Evolutionary conservation across 2,113 vertebrate species (phyloP).

Genomic region (Hemiprocne comata): DNA sequence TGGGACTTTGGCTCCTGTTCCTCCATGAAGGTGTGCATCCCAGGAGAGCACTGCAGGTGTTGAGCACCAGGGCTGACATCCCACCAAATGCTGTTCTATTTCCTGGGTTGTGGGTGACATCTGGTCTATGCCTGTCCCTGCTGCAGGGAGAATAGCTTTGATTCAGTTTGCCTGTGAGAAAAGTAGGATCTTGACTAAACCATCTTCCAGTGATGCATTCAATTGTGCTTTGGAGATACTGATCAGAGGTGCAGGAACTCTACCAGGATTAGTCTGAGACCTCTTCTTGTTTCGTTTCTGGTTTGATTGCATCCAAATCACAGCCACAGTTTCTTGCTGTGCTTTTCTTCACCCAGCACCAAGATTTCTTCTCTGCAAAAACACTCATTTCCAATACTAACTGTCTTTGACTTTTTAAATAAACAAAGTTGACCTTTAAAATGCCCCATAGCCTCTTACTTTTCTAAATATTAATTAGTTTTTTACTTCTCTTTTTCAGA

Average conservation of each 20-base stretch:
- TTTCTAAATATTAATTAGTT: neutral
- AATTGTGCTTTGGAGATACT: neutral
- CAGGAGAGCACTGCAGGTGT: accelerated
- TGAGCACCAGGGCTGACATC: neutral
- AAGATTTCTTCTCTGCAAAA: neutral
- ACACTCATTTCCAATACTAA: neutral
- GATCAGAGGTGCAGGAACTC: neutral
- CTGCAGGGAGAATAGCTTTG: neutral
- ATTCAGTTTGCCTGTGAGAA: neutral
- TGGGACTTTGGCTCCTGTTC: no score
- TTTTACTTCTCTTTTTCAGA: neutral
- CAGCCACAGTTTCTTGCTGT: accelerated
- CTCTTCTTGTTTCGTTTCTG: neutral
- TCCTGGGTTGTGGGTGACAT: neutral
- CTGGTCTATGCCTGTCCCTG: neutral
- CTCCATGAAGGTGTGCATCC: no score
- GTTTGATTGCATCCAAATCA: neutral
- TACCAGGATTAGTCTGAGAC: neutral
- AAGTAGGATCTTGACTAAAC: neutral
- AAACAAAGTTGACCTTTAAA: neutral
- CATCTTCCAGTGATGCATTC: accelerated
- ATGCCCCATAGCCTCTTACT: neutral
- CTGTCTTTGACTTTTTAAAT: neutral
- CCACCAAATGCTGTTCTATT: neutral
- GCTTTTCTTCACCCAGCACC: neutral